Evolutionary conservation across 2,113 vertebrate genomes (phyloP), one percentile per base, ranked within the genome.

Genomic region (Phocoena sinus): DNA sequence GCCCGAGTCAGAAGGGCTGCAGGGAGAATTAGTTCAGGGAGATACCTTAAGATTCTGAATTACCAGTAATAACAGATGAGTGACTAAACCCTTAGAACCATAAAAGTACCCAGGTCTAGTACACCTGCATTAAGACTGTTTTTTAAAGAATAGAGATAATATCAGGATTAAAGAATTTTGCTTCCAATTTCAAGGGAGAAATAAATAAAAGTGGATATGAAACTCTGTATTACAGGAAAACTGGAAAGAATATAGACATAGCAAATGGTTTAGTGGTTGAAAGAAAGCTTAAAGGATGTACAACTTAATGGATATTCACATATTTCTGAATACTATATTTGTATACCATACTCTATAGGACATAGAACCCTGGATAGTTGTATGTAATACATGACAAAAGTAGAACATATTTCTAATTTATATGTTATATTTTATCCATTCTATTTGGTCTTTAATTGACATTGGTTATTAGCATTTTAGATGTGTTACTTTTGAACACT

Each of bases 161-260:
- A 89, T 71, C 53, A 74, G 26, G 50, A 89, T 92, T 89, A 71
- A 79, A 82, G 15, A 85, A 71, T 38, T 58, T n/a, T 87, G 4
- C 31, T 92, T 89, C 63, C 38, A 71, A 50, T 83, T 95, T 89
- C 18, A 86, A 97, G 26, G 13, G 56, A 83, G 12, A 94, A 91
- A 53, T 60, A 58, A 62, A 56, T 74, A 65, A 23, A 65, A 23
- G 18, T 47, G 15, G 25, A 65, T 25, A 77, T 36, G 36, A 97
- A 93, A 94, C 5, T 60, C 4, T n/a, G 0, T 63, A 73, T 89
- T 70, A 77, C 3, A 63, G 26, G 8, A 81, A 92, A 65, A 5
- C 3, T 81, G 41, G 21, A 74, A 44, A 76, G 36, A 92, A 85
- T 65, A 65, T 1, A 96, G 56, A 92, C 20, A 79, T 25, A 68